phyloP scores from a whole-genome alignment of 1,140 invertebrate species.

The fruit fly (Drosophila melanogaster) region Release_6_plus_ISO1_MT NT_033777.3:21768501-21769000 shows the following conservation, averaged over 20 bases:
- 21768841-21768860: conserved; percentile 83
- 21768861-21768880: conserved; percentile 73
- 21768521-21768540: conserved; percentile 75
- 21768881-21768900: conserved; percentile 44
- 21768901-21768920: conserved; percentile 35
- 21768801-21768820: not conserved
- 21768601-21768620: conserved; percentile 11
- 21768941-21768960: not conserved
- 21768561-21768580: conserved; percentile 84
- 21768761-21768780: conserved; percentile 14
- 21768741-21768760: conserved; percentile 62
- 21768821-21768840: conserved; percentile 70
- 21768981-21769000: conserved; percentile 22
- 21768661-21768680: conserved; percentile 78
- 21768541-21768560: conserved; percentile 86
- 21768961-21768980: not conserved
- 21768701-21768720: conserved; percentile 27
- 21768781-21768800: conserved; percentile 50
- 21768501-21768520: too few relatives aligned
- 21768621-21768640: conserved; percentile 85
- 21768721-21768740: conserved; percentile 44
- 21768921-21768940: conserved; percentile 43
- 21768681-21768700: not conserved
- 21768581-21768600: conserved; percentile 46
- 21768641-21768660: conserved; percentile 86